Conservation (phyloP, 2,888 invertebrate genomes). For the Lochmaea crataegi region DNA sequence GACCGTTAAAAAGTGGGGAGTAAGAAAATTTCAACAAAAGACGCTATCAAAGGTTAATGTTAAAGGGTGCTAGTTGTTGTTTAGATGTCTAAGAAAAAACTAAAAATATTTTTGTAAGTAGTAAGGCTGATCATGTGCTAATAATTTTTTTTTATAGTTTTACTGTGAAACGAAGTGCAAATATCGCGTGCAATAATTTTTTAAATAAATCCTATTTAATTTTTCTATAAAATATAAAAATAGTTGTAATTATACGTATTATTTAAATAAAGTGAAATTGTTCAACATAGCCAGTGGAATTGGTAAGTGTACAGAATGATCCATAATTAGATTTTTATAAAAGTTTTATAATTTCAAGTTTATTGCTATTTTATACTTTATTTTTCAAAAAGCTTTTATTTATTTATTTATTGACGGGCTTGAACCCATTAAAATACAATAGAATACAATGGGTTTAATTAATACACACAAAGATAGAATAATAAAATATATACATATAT, state of each 20-base stretch:
- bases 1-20: conserved; percentile 58
- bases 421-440: too few relatives aligned
- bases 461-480: too few relatives aligned
- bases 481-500: too few relatives aligned
- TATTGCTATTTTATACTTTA: too few relatives aligned
- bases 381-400: too few relatives aligned
- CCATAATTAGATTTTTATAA: too few relatives aligned
- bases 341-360: too few relatives aligned
- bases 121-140: conserved; percentile 43
- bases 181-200: conserved; percentile 25
- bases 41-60: conserved; percentile 8
- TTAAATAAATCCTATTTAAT: conserved; percentile 22
- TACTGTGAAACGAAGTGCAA: conserved; percentile 38
- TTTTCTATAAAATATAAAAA: not conserved
- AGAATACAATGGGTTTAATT: too few relatives aligned
- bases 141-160: conserved; percentile 27
- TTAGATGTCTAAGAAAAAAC: conserved; percentile 33
- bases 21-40: conserved; percentile 28
- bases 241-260: not conserved
- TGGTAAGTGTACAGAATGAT: not conserved
- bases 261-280: not conserved
- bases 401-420: too few relatives aligned
- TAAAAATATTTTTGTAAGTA: conserved; percentile 16
- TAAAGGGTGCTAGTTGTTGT: conserved; percentile 37
- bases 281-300: not conserved